Base-by-base conservation (phyloP, 1,140 invertebrate species). In the Plutomurus gul region DNA sequence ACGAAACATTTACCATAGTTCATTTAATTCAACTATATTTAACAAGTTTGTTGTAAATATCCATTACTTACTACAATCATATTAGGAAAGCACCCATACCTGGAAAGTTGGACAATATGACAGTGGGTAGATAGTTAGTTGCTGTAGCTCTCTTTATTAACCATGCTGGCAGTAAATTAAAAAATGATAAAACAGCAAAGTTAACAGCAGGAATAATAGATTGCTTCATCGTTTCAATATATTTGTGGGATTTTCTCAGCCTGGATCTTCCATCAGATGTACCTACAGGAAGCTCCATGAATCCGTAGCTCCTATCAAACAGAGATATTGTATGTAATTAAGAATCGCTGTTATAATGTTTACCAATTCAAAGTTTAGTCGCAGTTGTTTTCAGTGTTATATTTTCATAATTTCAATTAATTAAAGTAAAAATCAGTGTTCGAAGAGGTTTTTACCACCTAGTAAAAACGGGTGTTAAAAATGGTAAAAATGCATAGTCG, bases 61-160 rank as follows among this genome's bases (percentile, higher is more conserved):
- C n/a, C n/a, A n/a, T n/a, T n/a, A n/a, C n/a, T n/a, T n/a, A n/a
- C n/a, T n/a, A n/a, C n/a, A n/a, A n/a, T n/a, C n/a, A n/a, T n/a
- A n/a, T n/a, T n/a, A n/a, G n/a, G n/a, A n/a, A n/a, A n/a, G n/a
- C n/a, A n/a, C n/a, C n/a, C n/a, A n/a, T 27, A 71, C 80, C 80
- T 47, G 82, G 82, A 60, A 83, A 83, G 47, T 81, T 83, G n/a
- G 79, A 81, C n/a, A 83, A 60, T 20, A 83, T 80, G 1, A 83
- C 77, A 16, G 82, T 79, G 4, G 82, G 82, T 46, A 79, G 77
- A 30, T 83, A 81, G 43, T 81, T 83, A 8, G 82, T 81, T 11
- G 81, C 27, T 22, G 75, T 81, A 3, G 72, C 60, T 49, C 46
- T 77, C 43, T 75, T 47, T 36, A 83, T 83, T 27, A 83, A 18